Base-by-base conservation (phyloP, 2,113 vertebrate species). In the Indicator indicator region DNA sequence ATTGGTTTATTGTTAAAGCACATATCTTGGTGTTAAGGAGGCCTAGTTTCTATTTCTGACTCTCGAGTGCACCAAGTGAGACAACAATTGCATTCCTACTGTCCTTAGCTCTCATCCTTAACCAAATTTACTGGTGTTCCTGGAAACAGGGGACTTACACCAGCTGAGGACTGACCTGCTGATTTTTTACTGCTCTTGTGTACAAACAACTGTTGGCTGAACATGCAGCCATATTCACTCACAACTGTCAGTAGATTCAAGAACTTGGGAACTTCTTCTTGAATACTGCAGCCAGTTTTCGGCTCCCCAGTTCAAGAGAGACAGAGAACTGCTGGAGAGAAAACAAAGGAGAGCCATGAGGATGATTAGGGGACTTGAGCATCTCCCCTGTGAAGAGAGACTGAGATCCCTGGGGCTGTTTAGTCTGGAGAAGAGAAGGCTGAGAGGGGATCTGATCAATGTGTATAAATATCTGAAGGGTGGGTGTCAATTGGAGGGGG, bases 71-170 rank as follows among this genome's bases (percentile, higher is more conserved):
- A 20, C n/a, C 21, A 20, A 1, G 1, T 28, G 26, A 78, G 46
- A 20, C 60, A 58, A 32, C 27, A 13, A 73, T 3, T 4, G 6
- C 40, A 44, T 50, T 59, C n/a, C 21, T 26, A 3, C 33, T 1
- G 0, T 5, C 56, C 20, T 11, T 54, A 46, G 0, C 2, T 36
- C 46, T 70, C 60, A 63, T 8, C 30, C 64, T 46, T 46, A 50
- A 6, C 16, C 19, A 21, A 12, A 30, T 0, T 0, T 18, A 40
- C 1, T 0, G 0, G 3, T 15, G 48, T 50, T 60, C 58, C 5
- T 1, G 23, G 33, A 26, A 46, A 63, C 30, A 36, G 32, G 7
- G 55, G 19, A 38, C n/a, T 63, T 26, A 12, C 6, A 58, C 30
- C 48, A 68, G 1, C 10, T 8, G 15, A 36, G 27, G 20, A 30